Percentiles rank a stretch among this genome's conserved stretches.
These are phyloP conservation scores for Onychomys arenicola DNA, from an alignment of 2,797 vertebrate species.

Conservation along the genomic window DNA sequence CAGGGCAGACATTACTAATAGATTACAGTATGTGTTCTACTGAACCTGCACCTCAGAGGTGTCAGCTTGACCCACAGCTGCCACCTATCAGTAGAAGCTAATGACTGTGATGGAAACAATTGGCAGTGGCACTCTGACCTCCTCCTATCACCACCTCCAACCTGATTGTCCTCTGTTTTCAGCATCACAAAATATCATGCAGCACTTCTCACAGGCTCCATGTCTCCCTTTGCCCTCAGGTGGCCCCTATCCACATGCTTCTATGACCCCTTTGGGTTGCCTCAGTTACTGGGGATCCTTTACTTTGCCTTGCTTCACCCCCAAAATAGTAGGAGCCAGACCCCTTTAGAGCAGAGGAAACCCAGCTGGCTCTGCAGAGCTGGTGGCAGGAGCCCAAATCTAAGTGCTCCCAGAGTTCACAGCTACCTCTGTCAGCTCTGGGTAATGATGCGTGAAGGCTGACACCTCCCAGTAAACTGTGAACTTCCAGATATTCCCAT, in stretches of 20 bases:
- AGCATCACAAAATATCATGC: fast-evolving
- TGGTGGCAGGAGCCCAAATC: neutral
- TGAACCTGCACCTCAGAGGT: neutral
- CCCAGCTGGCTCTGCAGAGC: conserved; percentile 4
- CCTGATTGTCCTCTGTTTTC: neutral
- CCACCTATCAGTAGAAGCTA: neutral
- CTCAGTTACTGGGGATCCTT: neutral
- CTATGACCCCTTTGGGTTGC: neutral
- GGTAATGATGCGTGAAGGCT: conserved; percentile 57
- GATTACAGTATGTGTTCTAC: neutral
- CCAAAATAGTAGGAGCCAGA: neutral
- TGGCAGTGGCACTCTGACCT: neutral
- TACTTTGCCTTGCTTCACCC: neutral
- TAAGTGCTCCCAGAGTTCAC: neutral
- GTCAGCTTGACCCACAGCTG: neutral
- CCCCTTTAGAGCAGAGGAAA: conserved; percentile 2
- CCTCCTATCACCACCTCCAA: neutral
- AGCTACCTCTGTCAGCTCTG: conserved; percentile 67
- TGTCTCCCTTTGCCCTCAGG: neutral
- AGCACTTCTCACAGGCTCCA: neutral
- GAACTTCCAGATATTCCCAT: neutral
- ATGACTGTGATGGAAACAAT: neutral
- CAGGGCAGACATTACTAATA: conserved; percentile 55
- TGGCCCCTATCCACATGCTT: neutral
- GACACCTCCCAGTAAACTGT: neutral